phyloP scores from a whole-genome alignment of 2,113 vertebrate species.

The Acinonyx jubatus region DNA sequence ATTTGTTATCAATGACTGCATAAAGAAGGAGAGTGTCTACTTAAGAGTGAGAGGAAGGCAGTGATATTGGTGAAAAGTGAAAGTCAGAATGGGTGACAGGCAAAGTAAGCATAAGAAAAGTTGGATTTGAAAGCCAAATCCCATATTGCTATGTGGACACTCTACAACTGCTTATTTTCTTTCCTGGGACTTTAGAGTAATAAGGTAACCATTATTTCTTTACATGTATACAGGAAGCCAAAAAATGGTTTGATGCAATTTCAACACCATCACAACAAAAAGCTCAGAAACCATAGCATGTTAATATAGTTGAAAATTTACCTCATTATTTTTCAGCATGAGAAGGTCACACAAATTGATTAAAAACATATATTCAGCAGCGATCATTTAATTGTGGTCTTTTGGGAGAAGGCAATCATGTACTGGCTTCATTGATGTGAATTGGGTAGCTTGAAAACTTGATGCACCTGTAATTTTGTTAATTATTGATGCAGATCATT shows the following conservation, averaged over 20 bases:
- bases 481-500: slow-evolving; percentile 65
- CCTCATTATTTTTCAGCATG: slow-evolving; percentile 21
- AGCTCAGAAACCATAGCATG: neutral
- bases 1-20: neutral
- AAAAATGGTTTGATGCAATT: slow-evolving; percentile 44
- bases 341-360: slow-evolving; percentile 58
- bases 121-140: slow-evolving; percentile 11
- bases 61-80: neutral
- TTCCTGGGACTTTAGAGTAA: slow-evolving; percentile 37
- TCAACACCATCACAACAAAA: neutral
- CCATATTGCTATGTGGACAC: neutral
- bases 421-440: slow-evolving; percentile 52
- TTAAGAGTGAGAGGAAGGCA: neutral
- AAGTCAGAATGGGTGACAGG: neutral
- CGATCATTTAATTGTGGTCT: neutral
- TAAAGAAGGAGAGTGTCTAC: neutral
- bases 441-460: neutral
- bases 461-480: slow-evolving; percentile 57
- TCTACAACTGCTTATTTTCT: neutral
- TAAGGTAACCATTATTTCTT: slow-evolving; percentile 19
- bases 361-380: neutral
- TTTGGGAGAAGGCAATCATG: slow-evolving; percentile 15
- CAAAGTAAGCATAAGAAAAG: neutral
- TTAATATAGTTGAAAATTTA: slow-evolving; percentile 41
- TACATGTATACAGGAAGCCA: neutral